These are phyloP conservation scores for Halcyon smyrnensis DNA, from an alignment of 2,797 vertebrate genomes.

Conservation along the genomic window DNA sequence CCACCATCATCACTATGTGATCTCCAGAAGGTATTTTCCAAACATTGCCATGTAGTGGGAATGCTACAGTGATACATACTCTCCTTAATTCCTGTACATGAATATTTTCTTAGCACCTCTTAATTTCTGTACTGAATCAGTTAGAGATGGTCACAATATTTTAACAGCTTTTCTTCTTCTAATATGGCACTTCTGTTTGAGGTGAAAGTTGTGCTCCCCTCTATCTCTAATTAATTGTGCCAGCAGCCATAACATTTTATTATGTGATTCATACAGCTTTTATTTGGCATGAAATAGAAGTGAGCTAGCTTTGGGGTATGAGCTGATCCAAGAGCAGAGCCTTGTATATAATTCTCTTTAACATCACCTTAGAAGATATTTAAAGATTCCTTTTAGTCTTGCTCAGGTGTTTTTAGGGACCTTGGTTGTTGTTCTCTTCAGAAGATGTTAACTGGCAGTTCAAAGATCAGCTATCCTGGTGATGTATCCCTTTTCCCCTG, in stretches of 20 bases:
- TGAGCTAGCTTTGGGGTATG: constrained; percentile 60
- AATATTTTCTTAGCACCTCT: constrained; percentile 27
- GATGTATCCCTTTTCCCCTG: neutral
- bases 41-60: neutral
- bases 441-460: neutral
- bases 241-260: constrained; percentile 70
- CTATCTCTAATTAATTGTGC: constrained; percentile 74
- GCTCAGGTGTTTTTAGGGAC: neutral
- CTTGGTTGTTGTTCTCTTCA: neutral
- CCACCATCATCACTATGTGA: neutral
- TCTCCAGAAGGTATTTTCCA: neutral
- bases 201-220: constrained; percentile 60
- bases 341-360: constrained; percentile 68
- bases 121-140: constrained; percentile 22
- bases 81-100: constrained; percentile 4
- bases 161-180: constrained; percentile 55
- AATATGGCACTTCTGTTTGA: constrained; percentile 41
- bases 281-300: constrained; percentile 69
- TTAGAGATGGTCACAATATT: constrained; percentile 1
- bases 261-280: constrained; percentile 68
- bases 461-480: neutral
- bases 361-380: constrained; percentile 46
- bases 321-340: constrained; percentile 42
- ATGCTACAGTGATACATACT: neutral
- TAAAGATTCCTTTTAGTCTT: constrained; percentile 33